Conservation (phyloP, 1,140 invertebrate species). For the Papilio glaucus region DNA sequence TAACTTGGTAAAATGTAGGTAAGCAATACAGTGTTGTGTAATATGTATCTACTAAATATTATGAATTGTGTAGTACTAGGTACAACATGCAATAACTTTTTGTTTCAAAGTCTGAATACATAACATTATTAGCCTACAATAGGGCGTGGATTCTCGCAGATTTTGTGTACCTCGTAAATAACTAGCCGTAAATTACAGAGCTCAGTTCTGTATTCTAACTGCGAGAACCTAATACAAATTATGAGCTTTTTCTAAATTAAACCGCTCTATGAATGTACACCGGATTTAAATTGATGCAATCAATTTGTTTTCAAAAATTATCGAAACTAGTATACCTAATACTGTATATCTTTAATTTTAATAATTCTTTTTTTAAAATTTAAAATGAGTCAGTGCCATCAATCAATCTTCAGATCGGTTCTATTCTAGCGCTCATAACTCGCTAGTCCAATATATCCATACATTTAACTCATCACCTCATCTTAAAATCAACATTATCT, state of each 20-base stretch:
- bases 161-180: slow-evolving; percentile 24
- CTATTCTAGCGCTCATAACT: slow-evolving; percentile 49
- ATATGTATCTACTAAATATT: no score
- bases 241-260: slow-evolving; percentile 28
- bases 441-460: slow-evolving; percentile 29
- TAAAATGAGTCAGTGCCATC: slow-evolving; percentile 45
- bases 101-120: neutral
- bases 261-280: neutral
- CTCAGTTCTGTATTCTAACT: slow-evolving; percentile 29
- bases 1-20: no score
- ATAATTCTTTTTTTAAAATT: no score
- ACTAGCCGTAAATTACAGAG: slow-evolving; percentile 28
- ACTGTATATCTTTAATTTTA: no score
- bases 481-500: slow-evolving; percentile 71
- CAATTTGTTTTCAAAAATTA: no score
- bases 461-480: slow-evolving; percentile 63
- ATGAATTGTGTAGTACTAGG: neutral
- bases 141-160: slow-evolving; percentile 27
- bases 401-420: slow-evolving; percentile 51
- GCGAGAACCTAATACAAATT: slow-evolving; percentile 21
- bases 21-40: no score
- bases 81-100: neutral
- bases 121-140: slow-evolving; percentile 3
- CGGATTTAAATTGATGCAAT: no score
- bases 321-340: neutral